Evolutionary conservation across 2,888 invertebrate species (phyloP), one percentile per base, ranked within the genome.

Genomic region (Lobophora halterata): DNA sequence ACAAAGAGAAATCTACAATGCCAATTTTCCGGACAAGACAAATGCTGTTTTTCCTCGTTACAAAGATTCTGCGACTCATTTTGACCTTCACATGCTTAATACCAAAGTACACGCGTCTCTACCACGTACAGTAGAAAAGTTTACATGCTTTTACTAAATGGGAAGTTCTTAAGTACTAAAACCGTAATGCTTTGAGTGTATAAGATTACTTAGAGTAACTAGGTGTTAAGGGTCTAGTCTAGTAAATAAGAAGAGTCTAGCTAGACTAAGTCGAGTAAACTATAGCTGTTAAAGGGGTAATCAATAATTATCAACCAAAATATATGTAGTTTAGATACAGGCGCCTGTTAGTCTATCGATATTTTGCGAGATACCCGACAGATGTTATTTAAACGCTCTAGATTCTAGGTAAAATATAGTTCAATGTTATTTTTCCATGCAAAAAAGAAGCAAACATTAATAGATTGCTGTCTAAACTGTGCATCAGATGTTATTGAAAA

Each of bases 261-360:
- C n/a, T n/a, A n/a, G n/a, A n/a, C n/a, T n/a, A n/a, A n/a, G n/a
- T n/a, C n/a, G 7, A 5, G 6, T n/a, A 19, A 19, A 6, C 7
- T 5, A 19, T 19, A 19, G n/a, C 7, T 6, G 3, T n/a, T n/a
- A n/a, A n/a, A n/a, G n/a, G n/a, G n/a, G n/a, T n/a, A n/a, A n/a
- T n/a, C n/a, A n/a, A n/a, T n/a, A n/a, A n/a, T n/a, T 1, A 23
- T 6, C 6, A 14, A 29, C 14, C 21, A 33, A 46, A 46, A 43
- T 40, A 40, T 28, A 40, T 7, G 18, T 26, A 21, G 23, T 20
- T 3, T 25, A 26, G 19, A 30, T 40, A 27, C 46, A 49, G 63
- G 65, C 68, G 70, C 60, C 70, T 37, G 58, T 34, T 41, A 38
- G 68, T 67, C 69, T 66, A 49, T 41, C 49, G 46, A 57, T 55